Evolutionary conservation across 2,113 vertebrate species (phyloP).

Genomic region (Pteruthius melanotis): DNA sequence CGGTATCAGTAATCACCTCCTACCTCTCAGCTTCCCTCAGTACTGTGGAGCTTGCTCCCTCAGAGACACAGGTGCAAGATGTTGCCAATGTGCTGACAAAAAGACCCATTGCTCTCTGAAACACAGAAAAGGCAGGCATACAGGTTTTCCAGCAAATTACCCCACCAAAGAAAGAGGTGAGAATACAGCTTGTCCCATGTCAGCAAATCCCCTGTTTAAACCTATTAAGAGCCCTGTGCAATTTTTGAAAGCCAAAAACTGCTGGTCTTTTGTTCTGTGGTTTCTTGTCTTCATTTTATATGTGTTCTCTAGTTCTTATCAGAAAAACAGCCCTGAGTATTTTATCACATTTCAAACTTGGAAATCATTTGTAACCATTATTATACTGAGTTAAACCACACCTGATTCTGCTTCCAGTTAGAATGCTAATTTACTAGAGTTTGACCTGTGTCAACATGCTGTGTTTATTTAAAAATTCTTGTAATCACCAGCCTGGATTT

Average conservation of each 20-base stretch:
- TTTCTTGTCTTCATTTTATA: neutral
- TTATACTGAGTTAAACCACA: neutral
- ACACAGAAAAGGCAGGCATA: neutral
- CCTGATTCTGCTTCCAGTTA: neutral
- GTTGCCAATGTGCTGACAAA: neutral
- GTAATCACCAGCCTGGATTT: neutral
- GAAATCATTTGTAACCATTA: neutral
- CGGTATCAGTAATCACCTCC: neutral
- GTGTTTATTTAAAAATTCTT: neutral
- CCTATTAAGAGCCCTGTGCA: neutral
- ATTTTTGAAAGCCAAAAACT: neutral
- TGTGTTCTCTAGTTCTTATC: neutral
- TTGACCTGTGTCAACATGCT: rapidly evolving
- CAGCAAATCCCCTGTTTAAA: neutral
- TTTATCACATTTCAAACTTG: neutral
- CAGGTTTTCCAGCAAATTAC: neutral
- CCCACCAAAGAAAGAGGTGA: neutral
- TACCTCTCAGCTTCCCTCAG: neutral
- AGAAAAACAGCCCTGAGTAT: neutral
- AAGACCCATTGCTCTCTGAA: neutral
- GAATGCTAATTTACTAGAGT: neutral
- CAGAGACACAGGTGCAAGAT: neutral
- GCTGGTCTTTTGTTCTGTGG: neutral
- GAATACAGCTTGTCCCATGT: neutral
- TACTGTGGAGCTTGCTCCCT: rapidly evolving